Evolutionary conservation across 2,888 invertebrate genomes (phyloP), one percentile per base, ranked within the genome.

Genomic region (Scaptodrosophila latifasciaeformis): DNA sequence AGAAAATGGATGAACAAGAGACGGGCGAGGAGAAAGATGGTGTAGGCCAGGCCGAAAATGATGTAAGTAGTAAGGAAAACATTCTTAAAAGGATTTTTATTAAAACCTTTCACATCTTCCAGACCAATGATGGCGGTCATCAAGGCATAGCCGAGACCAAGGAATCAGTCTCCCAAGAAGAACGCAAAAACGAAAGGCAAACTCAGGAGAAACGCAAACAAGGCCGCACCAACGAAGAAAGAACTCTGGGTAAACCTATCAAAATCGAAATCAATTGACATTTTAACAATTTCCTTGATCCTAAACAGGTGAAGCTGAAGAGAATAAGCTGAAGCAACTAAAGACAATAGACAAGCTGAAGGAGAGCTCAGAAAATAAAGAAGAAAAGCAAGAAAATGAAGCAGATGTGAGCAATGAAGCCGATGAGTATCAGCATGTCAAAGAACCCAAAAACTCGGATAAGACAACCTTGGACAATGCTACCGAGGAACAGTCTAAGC

Each of bases 381-480:
- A 89, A 6, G 45, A 64, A 27, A 82, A 85, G 0, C 31, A 47
- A 7, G 30, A 17, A 4, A 87, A 89, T 2, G 87, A 89, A 0
- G 87, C 89, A 1, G 81, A 85, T 6, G 64, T 81, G 6, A 83
- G 90, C 9, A 87, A 89, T 13, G 86, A 89, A 9, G 83, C 86
- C 1, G 92, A 93, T 55, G 90, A 93, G 59, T 96, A 92, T 85
- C 93, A 96, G 82, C 96, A 96, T 82, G 92, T 96, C 2, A 92
- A 92, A 75, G 92, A 95, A 65, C 91, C 93, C 0, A 92, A 92
- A 58, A 89, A 91, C 54, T 89, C 89, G 61, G 92, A 94, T 79
- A 89, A 92, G 50, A 92, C 94, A 82, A 89, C 90, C 1, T 84
- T 93, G 63, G 94, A 94, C 68, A 91, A 91, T 45, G 93, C 93